Conservation (phyloP, 2,797 vertebrate species). For the Morelia viridis region DNA sequence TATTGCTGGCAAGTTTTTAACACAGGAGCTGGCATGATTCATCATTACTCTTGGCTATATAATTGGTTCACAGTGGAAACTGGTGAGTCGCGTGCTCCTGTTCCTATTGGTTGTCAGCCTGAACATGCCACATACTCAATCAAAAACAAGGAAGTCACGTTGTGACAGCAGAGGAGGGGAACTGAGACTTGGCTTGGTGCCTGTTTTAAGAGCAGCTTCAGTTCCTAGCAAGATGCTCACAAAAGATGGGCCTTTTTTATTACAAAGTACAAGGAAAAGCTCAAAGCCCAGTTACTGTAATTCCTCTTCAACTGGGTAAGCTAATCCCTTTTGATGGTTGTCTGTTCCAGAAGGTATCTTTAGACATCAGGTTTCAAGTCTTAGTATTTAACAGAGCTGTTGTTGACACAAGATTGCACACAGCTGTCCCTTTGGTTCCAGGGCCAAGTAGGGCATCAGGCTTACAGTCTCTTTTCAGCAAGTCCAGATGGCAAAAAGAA, state of each 20-base stretch:
- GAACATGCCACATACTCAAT: conserved; percentile 78
- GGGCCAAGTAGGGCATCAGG: not conserved
- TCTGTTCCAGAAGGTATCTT: not conserved
- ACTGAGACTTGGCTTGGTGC: conserved; percentile 32
- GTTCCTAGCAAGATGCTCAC: conserved; percentile 2
- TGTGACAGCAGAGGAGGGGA: conserved; percentile 15
- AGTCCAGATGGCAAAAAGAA: not conserved
- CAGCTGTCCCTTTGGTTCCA: not conserved
- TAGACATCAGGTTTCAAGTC: not conserved
- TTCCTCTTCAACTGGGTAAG: not conserved
- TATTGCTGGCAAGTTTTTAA: conserved; percentile 17
- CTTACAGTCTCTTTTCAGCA: not conserved
- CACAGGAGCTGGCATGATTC: conserved; percentile 36
- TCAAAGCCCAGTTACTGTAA: rapidly evolving
- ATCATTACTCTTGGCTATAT: conserved; percentile 15
- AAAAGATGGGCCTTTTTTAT: not conserved
- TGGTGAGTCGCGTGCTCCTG: conserved; percentile 82
- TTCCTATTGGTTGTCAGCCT: conserved; percentile 73
- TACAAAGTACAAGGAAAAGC: rapidly evolving
- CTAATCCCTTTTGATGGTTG: not conserved
- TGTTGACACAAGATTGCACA: not conserved
- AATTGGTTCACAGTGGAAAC: conserved; percentile 85
- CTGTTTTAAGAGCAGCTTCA: conserved; percentile 24
- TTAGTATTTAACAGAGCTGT: not conserved
- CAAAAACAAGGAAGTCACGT: conserved; percentile 76